Conservation (phyloP, 2,888 invertebrate genomes). For the Acleris holmiana region DNA sequence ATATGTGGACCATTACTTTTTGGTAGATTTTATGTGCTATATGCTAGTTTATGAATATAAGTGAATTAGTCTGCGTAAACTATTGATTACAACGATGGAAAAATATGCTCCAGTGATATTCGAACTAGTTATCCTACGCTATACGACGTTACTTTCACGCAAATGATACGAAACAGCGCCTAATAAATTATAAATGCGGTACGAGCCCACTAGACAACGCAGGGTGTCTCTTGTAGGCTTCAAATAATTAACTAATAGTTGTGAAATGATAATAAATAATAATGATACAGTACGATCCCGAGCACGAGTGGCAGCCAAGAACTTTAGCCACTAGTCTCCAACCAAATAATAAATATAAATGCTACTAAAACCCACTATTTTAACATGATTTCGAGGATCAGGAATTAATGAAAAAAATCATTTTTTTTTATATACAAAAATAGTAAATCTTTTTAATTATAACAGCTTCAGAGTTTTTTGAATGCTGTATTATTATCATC, state of each 20-base stretch:
- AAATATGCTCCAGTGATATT: constrained; percentile 75
- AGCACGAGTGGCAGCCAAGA: neutral
- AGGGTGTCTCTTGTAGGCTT: no score
- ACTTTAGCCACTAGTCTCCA: neutral
- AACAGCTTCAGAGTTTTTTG: no score
- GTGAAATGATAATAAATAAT: neutral
- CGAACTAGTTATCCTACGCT: constrained; percentile 51
- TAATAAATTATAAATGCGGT: constrained; percentile 82
- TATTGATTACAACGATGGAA: constrained; percentile 68
- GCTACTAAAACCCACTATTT: neutral
- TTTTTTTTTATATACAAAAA: constrained; percentile 25
- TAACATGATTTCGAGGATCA: constrained; percentile 23
- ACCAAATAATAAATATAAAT: constrained; percentile 13
- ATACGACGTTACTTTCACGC: constrained; percentile 54
- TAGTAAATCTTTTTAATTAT: constrained; percentile 20
- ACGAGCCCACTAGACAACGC: constrained; percentile 47
- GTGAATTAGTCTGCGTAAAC: constrained; percentile 50
- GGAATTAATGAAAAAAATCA: constrained; percentile 12
- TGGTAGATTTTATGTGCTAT: constrained; percentile 48
- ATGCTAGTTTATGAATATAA: constrained; percentile 42
- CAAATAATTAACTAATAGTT: no score
- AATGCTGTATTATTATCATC: no score
- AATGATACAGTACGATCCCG: neutral
- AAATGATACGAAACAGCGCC: constrained; percentile 69
- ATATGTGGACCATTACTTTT: constrained; percentile 42